Percentiles rank a stretch among this genome's conserved stretches.
Conservation (phyloP, 2,797 vertebrate species). For the Spondyliosoma cantharus region DNA sequence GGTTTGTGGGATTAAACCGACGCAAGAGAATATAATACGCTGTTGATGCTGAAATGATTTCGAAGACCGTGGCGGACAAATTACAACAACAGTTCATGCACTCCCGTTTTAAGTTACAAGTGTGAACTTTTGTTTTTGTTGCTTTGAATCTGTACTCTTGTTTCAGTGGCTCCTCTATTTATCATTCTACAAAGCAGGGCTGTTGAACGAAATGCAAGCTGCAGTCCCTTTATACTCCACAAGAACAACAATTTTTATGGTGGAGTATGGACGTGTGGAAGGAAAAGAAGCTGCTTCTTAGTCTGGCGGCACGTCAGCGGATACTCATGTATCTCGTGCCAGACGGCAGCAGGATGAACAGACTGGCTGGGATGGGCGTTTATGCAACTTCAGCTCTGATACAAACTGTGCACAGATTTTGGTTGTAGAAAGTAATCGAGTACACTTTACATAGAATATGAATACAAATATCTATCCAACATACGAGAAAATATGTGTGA, state of each 20-base stretch:
- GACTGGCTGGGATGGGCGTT: background rate
- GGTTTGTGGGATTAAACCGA: conserved; percentile 11
- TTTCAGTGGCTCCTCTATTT: background rate
- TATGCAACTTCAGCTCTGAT: conserved; percentile 6
- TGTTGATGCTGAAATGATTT: background rate
- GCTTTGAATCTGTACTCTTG: conserved; percentile 22
- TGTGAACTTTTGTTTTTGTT: background rate
- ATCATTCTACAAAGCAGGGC: no score
- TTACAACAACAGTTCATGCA: background rate
- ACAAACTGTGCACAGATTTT: conserved; percentile 20
- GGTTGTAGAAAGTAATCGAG: background rate
- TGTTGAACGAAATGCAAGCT: no score
- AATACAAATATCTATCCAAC: background rate
- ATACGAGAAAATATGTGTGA: background rate
- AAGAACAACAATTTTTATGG: no score
- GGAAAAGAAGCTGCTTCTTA: no score
- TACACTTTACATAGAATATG: background rate
- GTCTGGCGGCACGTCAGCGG: no score
- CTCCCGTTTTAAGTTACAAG: background rate
- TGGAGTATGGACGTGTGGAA: no score
- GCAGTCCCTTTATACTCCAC: no score
- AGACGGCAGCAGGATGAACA: no score
- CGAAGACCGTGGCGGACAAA: background rate
- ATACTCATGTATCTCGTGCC: no score
- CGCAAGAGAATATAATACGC: background rate